Base-by-base conservation (phyloP, 2,797 vertebrate genomes). In the Silurus aristotelis region DNA sequence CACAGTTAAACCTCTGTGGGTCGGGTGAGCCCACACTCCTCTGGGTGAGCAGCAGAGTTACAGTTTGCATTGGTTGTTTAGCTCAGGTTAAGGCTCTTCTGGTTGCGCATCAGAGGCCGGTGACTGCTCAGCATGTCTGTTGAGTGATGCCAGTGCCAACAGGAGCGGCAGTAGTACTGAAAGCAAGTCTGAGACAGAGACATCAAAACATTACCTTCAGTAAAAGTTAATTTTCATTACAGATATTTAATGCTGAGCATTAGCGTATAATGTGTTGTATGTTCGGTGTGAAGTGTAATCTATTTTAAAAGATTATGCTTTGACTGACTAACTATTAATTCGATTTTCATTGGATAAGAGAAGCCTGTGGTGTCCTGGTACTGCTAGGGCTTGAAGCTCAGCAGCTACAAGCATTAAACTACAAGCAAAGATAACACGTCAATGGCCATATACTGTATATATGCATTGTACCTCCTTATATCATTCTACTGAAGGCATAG, bases 91-190 rank as follows among this genome's bases (percentile, higher is more conserved):
- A 97, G 92, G 94, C 94, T 97, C 96, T 98, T 99, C 95, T 99
- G 98, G 95, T 99, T 99, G 88, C 98, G 96, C 98, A 99, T 99
- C 89, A 99, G 95, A 70, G 98, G 98, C 92, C 97, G 96, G 93
- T 99, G 98, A 94, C 97, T 97, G 88, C 96, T 97, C 90, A 99
- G 91, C 89, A 97, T 95, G 92, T 99, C 98, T 94, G 97, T 95
- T 85, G 97, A 98, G 94, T 99, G 98, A 90, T 97, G 96, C 97
- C 97, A 99, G 92, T 99, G 97, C 98, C 98, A 99, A 94, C 98
- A 99, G 60, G 96, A 96, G 91, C 97, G 97, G 90, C 98, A 99
- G 95, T 98, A 99, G 94, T 99, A 99, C 93, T 98, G 99, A 94
- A 99, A 99, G 95, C 98, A 99, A 92, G 97, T 96, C 98, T 99